Base-by-base conservation (phyloP, 2,113 vertebrate genomes). In the Gallinago paraguaiae region DNA sequence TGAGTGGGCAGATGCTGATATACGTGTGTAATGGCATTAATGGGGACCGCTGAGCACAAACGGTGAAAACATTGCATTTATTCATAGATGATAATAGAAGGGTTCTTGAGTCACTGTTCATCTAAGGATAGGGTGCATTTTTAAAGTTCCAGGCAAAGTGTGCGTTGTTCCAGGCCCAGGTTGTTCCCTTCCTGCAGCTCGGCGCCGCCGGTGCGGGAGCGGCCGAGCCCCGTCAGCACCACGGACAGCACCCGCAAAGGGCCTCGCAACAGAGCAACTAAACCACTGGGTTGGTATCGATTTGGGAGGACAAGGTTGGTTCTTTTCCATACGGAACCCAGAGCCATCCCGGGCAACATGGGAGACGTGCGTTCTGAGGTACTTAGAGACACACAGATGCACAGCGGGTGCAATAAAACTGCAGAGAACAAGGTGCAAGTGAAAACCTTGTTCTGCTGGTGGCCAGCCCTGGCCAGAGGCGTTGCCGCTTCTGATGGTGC, bases 151-250 rank as follows among this genome's bases (percentile, higher is more conserved):
- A 12, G 3, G 17, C 22, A 3, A 59, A 46, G 6, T 2, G 25
- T 37, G 85, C 13, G 0, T 1, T 28, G 56, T 65, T 91, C 19
- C 56, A 33, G 0, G 11, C 20, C 0, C 13, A 15, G 12, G 22
- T 8, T 39, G 4, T 9, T 7, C 2, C 4, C 61, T 51, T 35
- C 4, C 35, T 2, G 2, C 6, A 9, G 2, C 31, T 9, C 7
- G 0, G 27, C 1, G 0, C 13, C 18, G 0, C 18, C 18, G 5
- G 18, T 0, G 8, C 7, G 7, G 65, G n/a, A 33, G 53, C 3
- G 2, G 0, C 1, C 7, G 41, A 13, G 41, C 23, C 11, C 4
- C 1, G 20, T 63, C 63, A 92, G 90, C 54, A 88, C 76, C 86
- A 45, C 5, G 59, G 86, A 22, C 46, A 22, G 46, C 46, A 39